Evolutionary conservation across 2,888 invertebrate genomes (phyloP), one percentile per base, ranked within the genome.

Genomic region (Melanophora roralis): DNA sequence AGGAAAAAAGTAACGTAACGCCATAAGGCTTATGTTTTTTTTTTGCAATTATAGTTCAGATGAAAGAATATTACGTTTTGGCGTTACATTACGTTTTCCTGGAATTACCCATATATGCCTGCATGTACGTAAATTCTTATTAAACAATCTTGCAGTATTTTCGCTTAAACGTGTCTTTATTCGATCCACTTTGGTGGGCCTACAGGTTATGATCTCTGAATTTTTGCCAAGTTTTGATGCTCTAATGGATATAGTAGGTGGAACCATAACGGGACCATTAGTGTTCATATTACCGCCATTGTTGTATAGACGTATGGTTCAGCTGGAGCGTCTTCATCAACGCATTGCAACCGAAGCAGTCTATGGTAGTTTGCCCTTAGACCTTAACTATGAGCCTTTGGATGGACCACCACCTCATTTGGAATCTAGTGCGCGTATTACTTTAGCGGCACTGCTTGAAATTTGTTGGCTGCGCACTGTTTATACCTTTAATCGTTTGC

Each of bases 281-380:
- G 94, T 96, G 84, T 97, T 97, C 83, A 92, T 97, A 76, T 92
- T 96, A 75, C 97, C 97, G 0, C 95, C 97, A 0, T 84, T 97
- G 47, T 93, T 97, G 85, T 97, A 96, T 88, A 90, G 94, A 0
- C 94, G 93, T 86, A 92, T 95, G 9, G 89, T 92, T 64, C 91
- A 91, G 60, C 90, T 94, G 83, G 89, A 91, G 82, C 85, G 86
- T 7, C 84, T 85, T 19, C 87, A 90, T 78, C 86, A 88, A 40
- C 86, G 89, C 2, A 85, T 88, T 14, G 86, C 85, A 0, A 85
- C 87, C 2, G 89, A 89, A 47, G 89, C 89, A 0, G 86, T 86
- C 36, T 89, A 89, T 45, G 89, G 89, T 16, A 89, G 88, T 19
- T 74, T 89, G 19, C 89, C 88, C 0, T 71, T 89, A 55, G 89